Conservation (phyloP, 1,140 invertebrate species). For the Ceratina calcarata region DNA sequence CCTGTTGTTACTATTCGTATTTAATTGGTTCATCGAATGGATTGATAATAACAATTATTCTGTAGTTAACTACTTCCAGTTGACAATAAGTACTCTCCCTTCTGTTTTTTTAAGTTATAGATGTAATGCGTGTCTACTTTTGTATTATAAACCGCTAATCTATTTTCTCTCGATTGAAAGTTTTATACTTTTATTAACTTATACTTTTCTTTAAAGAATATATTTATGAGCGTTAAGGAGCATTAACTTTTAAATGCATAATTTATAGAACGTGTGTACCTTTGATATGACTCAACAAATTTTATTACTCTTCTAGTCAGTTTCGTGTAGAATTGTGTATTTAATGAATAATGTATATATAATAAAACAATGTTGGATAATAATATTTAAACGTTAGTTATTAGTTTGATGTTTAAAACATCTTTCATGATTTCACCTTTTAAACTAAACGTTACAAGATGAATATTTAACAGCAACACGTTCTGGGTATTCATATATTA, state of each 20-base stretch:
- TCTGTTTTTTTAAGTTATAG: not conserved
- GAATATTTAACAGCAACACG: constrained; percentile 5
- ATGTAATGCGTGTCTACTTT: constrained; percentile 10
- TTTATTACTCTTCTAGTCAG: constrained; percentile 37
- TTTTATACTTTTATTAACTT: not conserved
- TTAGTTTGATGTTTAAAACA: constrained; percentile 26
- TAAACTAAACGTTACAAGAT: constrained; percentile 2
- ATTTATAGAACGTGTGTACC: not conserved
- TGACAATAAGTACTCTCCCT: constrained; percentile 5
- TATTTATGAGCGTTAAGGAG: not conserved
- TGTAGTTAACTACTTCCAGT: constrained; percentile 8
- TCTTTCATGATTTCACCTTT: constrained; percentile 8
- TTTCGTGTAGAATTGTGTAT: constrained; percentile 1
- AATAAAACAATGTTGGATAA: constrained; percentile 15
- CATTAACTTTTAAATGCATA: constrained; percentile 17
- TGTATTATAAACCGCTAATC: constrained; percentile 4
- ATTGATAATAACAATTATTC: constrained; percentile 20
- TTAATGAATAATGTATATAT: constrained; percentile 1
- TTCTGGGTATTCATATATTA: not conserved
- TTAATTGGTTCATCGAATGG: constrained; percentile 19
- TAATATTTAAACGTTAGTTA: constrained; percentile 25
- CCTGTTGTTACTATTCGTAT: constrained; percentile 30
- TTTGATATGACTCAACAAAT: not conserved
- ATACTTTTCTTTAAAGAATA: constrained; percentile 10
- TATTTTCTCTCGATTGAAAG: not conserved